A percentile compares a stretch with the other conserved stretches of the same genome.
phyloP scores from a whole-genome alignment of 2,888 invertebrate species.

The Coenonympha arcania region DNA sequence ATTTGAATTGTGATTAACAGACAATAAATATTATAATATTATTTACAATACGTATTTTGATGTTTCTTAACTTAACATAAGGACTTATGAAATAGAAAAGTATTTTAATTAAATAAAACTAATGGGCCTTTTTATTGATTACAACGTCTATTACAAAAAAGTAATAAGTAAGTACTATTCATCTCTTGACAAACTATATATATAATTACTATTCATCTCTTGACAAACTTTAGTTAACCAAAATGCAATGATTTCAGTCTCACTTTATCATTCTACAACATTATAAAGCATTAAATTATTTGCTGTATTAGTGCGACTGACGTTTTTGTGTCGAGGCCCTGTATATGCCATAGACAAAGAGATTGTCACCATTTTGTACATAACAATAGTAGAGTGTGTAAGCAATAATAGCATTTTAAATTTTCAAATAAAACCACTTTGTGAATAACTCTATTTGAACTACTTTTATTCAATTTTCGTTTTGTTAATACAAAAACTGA shows the following conservation, averaged over 20 bases:
- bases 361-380: slow-evolving; percentile 28
- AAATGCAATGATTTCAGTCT: too few relatives aligned
- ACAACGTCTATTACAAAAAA: too few relatives aligned
- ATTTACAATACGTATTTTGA: neutral
- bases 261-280: too few relatives aligned
- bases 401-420: slow-evolving; percentile 64
- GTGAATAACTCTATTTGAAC: slow-evolving; percentile 48
- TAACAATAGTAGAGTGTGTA: slow-evolving; percentile 47
- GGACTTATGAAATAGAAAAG: too few relatives aligned
- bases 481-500: too few relatives aligned
- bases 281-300: neutral
- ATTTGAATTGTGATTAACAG: neutral
- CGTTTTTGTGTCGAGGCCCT: too few relatives aligned
- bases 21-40: neutral
- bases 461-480: too few relatives aligned
- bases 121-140: too few relatives aligned
- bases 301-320: neutral
- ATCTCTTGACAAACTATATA: neutral
- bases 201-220: neutral
- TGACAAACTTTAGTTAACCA: neutral
- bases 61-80: too few relatives aligned
- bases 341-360: neutral
- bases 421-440: slow-evolving; percentile 58
- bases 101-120: too few relatives aligned
- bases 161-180: too few relatives aligned